These are phyloP conservation scores for Lasiurus cinereus DNA, from an alignment of 2,113 vertebrate genomes.

Conservation along the genomic window DNA sequence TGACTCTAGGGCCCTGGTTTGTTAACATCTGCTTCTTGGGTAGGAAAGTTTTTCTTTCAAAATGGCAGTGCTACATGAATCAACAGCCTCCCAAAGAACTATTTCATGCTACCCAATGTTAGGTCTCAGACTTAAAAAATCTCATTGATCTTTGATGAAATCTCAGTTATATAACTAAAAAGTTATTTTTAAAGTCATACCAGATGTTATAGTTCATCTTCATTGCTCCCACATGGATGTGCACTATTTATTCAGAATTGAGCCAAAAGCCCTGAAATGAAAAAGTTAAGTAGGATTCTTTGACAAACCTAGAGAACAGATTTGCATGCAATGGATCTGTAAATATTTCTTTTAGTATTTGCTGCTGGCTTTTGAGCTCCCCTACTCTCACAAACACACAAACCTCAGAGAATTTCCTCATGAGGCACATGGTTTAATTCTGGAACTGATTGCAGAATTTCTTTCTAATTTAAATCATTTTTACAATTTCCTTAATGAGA, in stretches of 20 bases:
- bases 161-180: slow-evolving; percentile 69
- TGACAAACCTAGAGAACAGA: slow-evolving; percentile 44
- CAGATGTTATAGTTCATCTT: slow-evolving; percentile 72
- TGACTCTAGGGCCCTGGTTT: slow-evolving; percentile 39
- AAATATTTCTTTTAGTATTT: slow-evolving; percentile 59
- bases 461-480: slow-evolving; percentile 76
- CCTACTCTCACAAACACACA: background rate
- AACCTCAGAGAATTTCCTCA: slow-evolving; percentile 51
- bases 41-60: slow-evolving; percentile 11
- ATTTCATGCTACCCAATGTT: slow-evolving; percentile 20
- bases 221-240: slow-evolving; percentile 50
- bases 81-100: slow-evolving; percentile 75
- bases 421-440: slow-evolving; percentile 57
- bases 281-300: slow-evolving; percentile 68
- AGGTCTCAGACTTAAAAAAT: slow-evolving; percentile 53
- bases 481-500: slow-evolving; percentile 68
- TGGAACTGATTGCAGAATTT: slow-evolving; percentile 68
- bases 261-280: slow-evolving; percentile 69
- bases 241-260: slow-evolving; percentile 69
- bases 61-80: slow-evolving; percentile 60
- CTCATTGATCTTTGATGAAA: slow-evolving; percentile 61
- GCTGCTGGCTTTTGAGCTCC: slow-evolving; percentile 35
- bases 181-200: slow-evolving; percentile 78
- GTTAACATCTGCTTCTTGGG: slow-evolving; percentile 70
- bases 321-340: background rate